Percentiles rank a stretch among this genome's conserved stretches.
Conservation (phyloP, 1,140 invertebrate species). For the Drosophila tropicalis region DNA sequence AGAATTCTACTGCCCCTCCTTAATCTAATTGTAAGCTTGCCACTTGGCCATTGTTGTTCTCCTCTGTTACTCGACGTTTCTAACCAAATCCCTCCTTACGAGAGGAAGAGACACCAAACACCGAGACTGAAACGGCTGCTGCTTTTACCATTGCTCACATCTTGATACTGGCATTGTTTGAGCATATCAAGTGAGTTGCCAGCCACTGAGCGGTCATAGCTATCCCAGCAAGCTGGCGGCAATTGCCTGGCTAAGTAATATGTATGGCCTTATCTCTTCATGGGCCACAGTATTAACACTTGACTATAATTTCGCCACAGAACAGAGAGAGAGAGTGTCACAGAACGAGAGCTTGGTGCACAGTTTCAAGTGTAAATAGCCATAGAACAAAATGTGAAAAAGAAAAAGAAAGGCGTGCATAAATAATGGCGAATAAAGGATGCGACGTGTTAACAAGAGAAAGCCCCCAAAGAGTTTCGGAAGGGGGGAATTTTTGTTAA, state of each 20-base stretch:
- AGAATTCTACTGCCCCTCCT: not conserved
- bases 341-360: too few species aligned
- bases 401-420: conserved; percentile 56
- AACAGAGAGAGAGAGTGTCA: conserved; percentile 14
- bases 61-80: not conserved
- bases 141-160: not conserved
- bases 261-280: conserved; percentile 60
- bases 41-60: conserved; percentile 8
- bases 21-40: conserved; percentile 8
- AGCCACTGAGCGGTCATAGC: conserved; percentile 37
- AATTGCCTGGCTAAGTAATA: conserved; percentile 55
- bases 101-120: too few species aligned
- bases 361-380: conserved; percentile 67
- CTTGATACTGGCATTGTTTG: conserved; percentile 49
- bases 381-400: conserved; percentile 55
- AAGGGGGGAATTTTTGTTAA: not conserved
- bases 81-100: not conserved
- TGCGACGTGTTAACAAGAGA: conserved; percentile 75
- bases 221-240: conserved; percentile 28
- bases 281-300: conserved; percentile 67
- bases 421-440: conserved; percentile 68
- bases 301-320: conserved; percentile 56
- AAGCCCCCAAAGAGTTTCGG: conserved; percentile 19
- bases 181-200: conserved; percentile 51
- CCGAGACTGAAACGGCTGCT: too few species aligned